Evolutionary conservation across 2,113 vertebrate species (phyloP), one percentile per base, ranked within the genome.

Genomic region (Etheostoma cragini): DNA sequence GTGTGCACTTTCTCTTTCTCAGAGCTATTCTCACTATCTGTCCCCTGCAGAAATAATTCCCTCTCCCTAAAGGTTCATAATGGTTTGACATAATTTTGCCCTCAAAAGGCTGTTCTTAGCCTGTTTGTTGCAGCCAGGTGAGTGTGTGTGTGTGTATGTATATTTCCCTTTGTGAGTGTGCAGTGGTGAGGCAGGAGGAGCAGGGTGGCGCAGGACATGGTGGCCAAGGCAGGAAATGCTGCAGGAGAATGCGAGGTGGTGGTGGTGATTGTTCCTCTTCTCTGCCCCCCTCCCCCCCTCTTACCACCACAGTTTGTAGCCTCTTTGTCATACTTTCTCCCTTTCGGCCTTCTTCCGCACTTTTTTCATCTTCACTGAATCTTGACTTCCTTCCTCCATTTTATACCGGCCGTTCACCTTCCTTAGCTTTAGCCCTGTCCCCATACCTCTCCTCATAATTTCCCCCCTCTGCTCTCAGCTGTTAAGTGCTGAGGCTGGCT

Each of bases 211-310:
- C 88, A 93, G 91, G 89, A 93, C 91, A 89, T 68, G 84, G 91
- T 92, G 91, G 92, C 85, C 89, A 53, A 86, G 76, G 71, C 83
- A 85, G 87, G 90, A 87, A 93, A 90, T 83, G 87, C 87, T 93
- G 89, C 88, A 91, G 88, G 67, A 87, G 76, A 84, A 16, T 65
- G 75, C 82, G 63, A 45, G 69, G 22, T 68, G 71, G 17, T 72
- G 67, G 64, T 46, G 57, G 78, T 66, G 76, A 17, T 57, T 64
- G 50, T 79, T 84, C 45, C 66, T 84, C 74, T 35, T 69, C 81
- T 81, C 65, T 33, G 15, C 65, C 38, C 52, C 38, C 47, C 16
- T 62, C 38, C 52, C 38, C 47, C 16, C 62, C 24, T 5, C 49
- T 15, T 66, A 33, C 6, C 3, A 3, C 57, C 33, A 33, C 56